Base-by-base conservation (phyloP, 2,113 vertebrate genomes). In the Orycteropus afer region DNA sequence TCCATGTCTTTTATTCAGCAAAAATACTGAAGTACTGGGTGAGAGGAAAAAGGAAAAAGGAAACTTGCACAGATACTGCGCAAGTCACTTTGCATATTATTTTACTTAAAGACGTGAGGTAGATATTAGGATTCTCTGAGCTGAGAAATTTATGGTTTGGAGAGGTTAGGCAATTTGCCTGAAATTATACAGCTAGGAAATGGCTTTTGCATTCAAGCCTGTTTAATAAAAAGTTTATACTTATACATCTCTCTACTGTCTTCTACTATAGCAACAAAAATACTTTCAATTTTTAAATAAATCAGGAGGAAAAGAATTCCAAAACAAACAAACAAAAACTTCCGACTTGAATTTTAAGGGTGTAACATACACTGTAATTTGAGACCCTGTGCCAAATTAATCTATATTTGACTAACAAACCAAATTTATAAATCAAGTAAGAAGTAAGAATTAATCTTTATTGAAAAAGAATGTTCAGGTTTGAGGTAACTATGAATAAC, bases 271-370 rank as follows among this genome's bases (percentile, higher is more conserved):
- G 45, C 22, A 82, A 80, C 23, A 69, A 84, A 37, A 80, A 51
- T 69, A 91, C 37, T 61, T 55, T 82, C 34, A 95, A 55, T 74
- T 86, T 86, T 86, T 81, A 95, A 86, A 80, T 23, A 93, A 95
- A 71, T 22, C n/a, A 81, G 27, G 53, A 94, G 65, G 40, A 76
- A 95, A 94, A 91, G 63, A 93, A 86, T 80, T 79, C 25, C 45
- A 86, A 8, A 53, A 15, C 9, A 20, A 88, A 88, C 71, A 42
- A 92, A 84, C n/a, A 29, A 25, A 89, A 86, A 65, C 53, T 14
- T 85, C 47, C 79, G 20, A 89, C 89, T 91, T 84, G 42, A 76
- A 82, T 47, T 80, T 25, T 47, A 91, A 15, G 57, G 27, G 89
- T 42, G 71, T 47, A 86, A 63, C 69, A 51, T 53, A 83, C 22